Conservation (phyloP, 2,888 invertebrate genomes). For the Drosophila infuscata region DNA sequence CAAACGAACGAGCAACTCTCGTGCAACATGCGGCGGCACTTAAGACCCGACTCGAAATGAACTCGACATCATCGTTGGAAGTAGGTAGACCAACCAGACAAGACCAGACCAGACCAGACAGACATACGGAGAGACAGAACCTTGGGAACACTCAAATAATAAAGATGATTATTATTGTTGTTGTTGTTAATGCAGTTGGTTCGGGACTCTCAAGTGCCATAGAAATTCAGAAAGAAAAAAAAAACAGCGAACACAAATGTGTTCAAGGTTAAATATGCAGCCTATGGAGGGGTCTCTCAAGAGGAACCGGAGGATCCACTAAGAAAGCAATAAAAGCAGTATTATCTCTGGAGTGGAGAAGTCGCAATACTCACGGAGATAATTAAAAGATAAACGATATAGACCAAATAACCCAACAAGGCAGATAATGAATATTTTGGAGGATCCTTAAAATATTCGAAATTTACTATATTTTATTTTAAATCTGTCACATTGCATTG, state of each 20-base stretch:
- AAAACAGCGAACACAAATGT: background rate
- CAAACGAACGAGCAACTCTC: background rate
- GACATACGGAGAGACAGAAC: conserved; percentile 35
- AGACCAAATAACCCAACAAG: background rate
- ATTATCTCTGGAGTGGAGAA: background rate
- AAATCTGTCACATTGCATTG: background rate
- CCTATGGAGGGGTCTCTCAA: background rate
- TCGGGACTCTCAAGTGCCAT: conserved; percentile 34
- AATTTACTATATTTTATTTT: background rate
- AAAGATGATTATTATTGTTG: conserved; percentile 11
- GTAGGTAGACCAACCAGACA: conserved; percentile 52
- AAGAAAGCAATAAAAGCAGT: background rate
- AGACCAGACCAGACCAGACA: conserved; percentile 16
- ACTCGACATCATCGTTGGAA: conserved; percentile 10
- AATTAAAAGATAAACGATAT: background rate
- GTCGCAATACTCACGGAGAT: background rate
- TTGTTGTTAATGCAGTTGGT: conserved; percentile 1
- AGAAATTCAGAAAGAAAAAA: conserved; percentile 20
- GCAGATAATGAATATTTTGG: background rate
- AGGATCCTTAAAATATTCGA: background rate
- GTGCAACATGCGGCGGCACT: conserved; percentile 39
- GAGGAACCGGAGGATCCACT: background rate
- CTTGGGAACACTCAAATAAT: conserved; percentile 46
- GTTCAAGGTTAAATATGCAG: conserved; percentile 27
- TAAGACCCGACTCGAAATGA: conserved; percentile 2